Evolutionary conservation across 2,888 invertebrate genomes (phyloP), one percentile per base, ranked within the genome.

Genomic region (Nomada ferruginata): DNA sequence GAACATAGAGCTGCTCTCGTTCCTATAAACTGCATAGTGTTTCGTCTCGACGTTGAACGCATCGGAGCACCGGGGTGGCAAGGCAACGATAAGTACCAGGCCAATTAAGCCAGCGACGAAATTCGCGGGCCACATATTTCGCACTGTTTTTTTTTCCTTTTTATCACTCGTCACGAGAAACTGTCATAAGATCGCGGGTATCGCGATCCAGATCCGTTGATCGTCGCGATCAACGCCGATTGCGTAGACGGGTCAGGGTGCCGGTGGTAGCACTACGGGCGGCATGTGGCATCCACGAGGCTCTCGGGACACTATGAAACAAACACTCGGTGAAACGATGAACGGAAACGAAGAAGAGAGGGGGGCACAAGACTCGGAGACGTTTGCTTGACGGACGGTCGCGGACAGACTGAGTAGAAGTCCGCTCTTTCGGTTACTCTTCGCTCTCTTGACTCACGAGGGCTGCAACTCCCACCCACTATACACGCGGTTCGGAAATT

Each of bases 21-120:
- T 82, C 5, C 75, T 88, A 76, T 93, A 93, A 76, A 91, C 85
- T 26, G 93, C 89, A 65, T 91, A 93, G 70, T 93, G 91, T 76
- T 88, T 91, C 23, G 92, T 92, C 81, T 93, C 93, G 59, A 93
- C 85, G 76, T 93, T 93, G 79, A 93, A 93, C 23, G 88, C 90
- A 18, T 90, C 85, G 61, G 80, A 83, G 59, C 63, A 81, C 83
- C 86, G 79, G n/a, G 83, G 69, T 64, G 87, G 82, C 10, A 79
- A 86, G 59, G 60, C 81, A 42, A 86, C 82, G 59, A 82, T 65
- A 50, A 72, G 63, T 2, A 85, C 59, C 26, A 90, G 77, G 65
- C 87, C 82, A 18, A 87, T 20, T 4, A 89, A 71, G 53, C 78
- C 85, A 13, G 84, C 57, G 42, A 89, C 53, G 52, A 87, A 47